These are phyloP conservation scores for Mirza zaza DNA, from an alignment of 2,113 vertebrate species.

Conservation along the genomic window DNA sequence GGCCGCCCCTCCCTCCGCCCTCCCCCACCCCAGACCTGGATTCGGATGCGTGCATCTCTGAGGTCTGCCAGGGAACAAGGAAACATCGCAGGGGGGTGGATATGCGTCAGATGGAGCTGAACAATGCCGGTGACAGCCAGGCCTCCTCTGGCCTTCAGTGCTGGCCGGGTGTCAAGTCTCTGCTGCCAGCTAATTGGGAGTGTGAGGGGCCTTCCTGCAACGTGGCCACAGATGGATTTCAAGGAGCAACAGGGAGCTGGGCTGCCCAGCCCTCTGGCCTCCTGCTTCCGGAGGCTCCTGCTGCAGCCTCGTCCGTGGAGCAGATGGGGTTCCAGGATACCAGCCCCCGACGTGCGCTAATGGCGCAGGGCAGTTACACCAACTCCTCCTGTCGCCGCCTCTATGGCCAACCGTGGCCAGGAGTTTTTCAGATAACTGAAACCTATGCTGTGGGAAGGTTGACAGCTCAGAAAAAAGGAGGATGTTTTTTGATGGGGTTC, in stretches of 20 bases:
- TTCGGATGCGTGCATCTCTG: conserved; percentile 46
- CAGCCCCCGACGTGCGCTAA: not conserved
- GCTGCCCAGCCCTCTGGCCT: not conserved
- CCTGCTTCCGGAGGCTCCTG: conserved; percentile 13
- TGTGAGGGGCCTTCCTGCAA: conserved; percentile 62
- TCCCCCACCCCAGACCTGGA: not conserved
- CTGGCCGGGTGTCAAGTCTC: conserved; percentile 70
- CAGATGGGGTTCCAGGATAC: conserved; percentile 50
- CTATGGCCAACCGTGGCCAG: not conserved
- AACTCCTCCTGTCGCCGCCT: not conserved
- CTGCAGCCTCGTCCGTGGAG: not conserved
- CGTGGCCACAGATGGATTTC: conserved; percentile 39
- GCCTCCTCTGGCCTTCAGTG: conserved; percentile 49
- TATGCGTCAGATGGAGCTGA: conserved; percentile 72
- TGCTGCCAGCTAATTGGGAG: conserved; percentile 68
- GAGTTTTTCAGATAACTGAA: conserved; percentile 30
- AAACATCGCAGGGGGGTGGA: conserved; percentile 61
- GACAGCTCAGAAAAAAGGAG: not conserved
- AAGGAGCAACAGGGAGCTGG: not conserved
- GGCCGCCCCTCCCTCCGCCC: not conserved
- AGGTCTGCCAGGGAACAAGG: conserved; percentile 48
- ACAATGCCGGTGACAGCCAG: conserved; percentile 77
- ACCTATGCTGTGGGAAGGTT: not conserved
- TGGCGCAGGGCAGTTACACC: not conserved
- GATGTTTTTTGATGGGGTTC: not conserved